phyloP scores from a whole-genome alignment of 2,797 vertebrate species.

The Staurois parvus region DNA sequence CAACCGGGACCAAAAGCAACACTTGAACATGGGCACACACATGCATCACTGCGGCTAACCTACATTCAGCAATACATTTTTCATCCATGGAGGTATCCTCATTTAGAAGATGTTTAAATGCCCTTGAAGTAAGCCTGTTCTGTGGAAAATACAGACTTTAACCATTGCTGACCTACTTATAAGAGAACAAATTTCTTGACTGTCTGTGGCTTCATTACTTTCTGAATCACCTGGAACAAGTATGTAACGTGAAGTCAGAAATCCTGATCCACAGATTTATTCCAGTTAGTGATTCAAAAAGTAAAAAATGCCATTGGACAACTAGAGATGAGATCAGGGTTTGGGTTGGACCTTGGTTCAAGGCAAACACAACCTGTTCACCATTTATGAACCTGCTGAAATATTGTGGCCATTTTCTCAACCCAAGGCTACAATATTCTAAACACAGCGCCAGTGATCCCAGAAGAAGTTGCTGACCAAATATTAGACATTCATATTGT shows the following conservation, averaged over 20 bases:
- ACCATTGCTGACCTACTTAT: neutral
- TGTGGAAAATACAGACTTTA: neutral
- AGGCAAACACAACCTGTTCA: too few relatives aligned
- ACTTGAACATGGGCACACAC: neutral
- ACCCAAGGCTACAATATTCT: too few relatives aligned
- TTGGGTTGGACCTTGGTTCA: too few relatives aligned
- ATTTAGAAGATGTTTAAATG: neutral
- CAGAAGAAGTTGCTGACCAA: too few relatives aligned
- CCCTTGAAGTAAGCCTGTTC: neutral
- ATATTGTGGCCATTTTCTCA: too few relatives aligned
- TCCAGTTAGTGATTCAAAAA: too few relatives aligned
- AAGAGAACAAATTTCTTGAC: neutral
- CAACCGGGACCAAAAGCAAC: neutral
- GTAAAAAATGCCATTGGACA: too few relatives aligned
- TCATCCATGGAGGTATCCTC: neutral
- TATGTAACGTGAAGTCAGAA: neutral
- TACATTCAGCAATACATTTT: neutral
- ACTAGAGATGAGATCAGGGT: too few relatives aligned
- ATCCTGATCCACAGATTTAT: neutral
- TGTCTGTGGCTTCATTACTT: neutral
- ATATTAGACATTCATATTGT: too few relatives aligned
- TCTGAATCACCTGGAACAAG: neutral
- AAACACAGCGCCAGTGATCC: too few relatives aligned
- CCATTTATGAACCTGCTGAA: too few relatives aligned
- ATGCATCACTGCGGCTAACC: neutral